Base-by-base conservation (phyloP, 35 echinoderm and acorn worm species). In the Heliocidaris erythrogramma region DNA sequence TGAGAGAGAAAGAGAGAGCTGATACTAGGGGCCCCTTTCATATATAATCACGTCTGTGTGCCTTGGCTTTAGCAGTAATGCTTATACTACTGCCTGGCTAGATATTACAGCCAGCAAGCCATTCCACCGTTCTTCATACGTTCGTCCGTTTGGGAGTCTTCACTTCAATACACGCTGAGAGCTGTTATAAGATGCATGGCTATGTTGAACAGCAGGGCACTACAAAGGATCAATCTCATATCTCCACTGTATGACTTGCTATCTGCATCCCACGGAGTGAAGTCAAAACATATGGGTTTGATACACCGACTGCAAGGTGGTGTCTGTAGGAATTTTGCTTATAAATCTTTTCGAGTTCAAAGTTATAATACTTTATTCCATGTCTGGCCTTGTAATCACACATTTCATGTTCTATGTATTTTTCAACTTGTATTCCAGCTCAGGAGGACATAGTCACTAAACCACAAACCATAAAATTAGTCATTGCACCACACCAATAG, bases 41-140 rank as follows among this genome's bases (percentile, higher is more conserved):
- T 78, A 78, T 78, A 78, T 78, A 78, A 78, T 78, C 65, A 78
- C 27, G 65, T 78, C 65, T 78, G 65, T 78, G 65, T 78, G 27
- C 21, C 21, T 69, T 69, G 60, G 60, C 60, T 69, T 69, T 69
- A 24, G 60, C 60, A 69, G 60, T 69, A 18, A 69, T 69, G 60
- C 60, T 78, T 27, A 78, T 24, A 11, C 52, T 14, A 12, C 11
- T 1, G 35, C 35, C 35, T 56, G 52, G 52, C 52, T 56, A 14
- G 52, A 56, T 56, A 13, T 56, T 56, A 56, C 52, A 56, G 52
- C 52, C 52, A 56, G 52, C 52, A 56, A 56, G 52, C 52, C 13
- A 56, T 56, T 56, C 11, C 52, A 56, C 9, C 52, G 52, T 13
- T 56, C 52, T 56, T 56, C 52, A 14, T 56, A 2, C 52, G 14